Conservation (phyloP, 2,888 invertebrate species). For the Drosophila mettleri region DNA sequence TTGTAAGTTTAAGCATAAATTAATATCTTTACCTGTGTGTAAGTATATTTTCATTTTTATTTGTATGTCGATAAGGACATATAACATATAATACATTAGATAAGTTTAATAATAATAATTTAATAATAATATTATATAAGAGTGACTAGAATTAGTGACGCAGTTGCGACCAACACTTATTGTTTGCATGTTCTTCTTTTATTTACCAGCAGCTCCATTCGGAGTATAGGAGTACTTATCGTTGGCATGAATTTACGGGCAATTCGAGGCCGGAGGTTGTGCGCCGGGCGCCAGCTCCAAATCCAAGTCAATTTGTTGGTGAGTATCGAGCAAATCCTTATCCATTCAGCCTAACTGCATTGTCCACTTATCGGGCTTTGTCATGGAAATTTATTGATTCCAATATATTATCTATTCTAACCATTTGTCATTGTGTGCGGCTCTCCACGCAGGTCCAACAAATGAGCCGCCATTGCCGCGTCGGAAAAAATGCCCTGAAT, state of each 20-base stretch:
- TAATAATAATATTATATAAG: neutral
- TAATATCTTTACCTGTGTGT: neutral
- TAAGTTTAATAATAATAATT: too few species aligned
- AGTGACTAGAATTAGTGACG: neutral
- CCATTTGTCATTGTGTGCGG: slow-evolving; percentile 12
- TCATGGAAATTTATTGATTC: slow-evolving; percentile 30
- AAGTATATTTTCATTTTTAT: neutral
- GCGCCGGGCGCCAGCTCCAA: slow-evolving; percentile 88
- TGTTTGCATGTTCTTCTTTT: slow-evolving; percentile 22
- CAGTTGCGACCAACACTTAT: slow-evolving; percentile 3
- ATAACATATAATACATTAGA: too few species aligned
- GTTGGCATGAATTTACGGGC: slow-evolving; percentile 96
- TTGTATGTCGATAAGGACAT: neutral
- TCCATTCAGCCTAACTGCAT: slow-evolving; percentile 8
- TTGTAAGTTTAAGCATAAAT: too few species aligned
- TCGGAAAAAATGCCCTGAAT: slow-evolving; percentile 94
- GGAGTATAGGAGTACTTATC: slow-evolving; percentile 97
- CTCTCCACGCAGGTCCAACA: slow-evolving; percentile 84
- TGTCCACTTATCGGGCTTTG: slow-evolving; percentile 43
- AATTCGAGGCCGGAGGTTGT: slow-evolving; percentile 90
- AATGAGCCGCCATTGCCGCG: slow-evolving; percentile 94
- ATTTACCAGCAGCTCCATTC: slow-evolving; percentile 92
- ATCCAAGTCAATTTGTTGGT: slow-evolving; percentile 85
- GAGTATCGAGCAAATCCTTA: slow-evolving; percentile 48
- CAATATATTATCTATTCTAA: slow-evolving; percentile 38